A percentile compares a stretch with the other conserved stretches of the same genome.
Conservation (phyloP, 92 coral and sea anemone species). For the Paramuricea clavata region DNA sequence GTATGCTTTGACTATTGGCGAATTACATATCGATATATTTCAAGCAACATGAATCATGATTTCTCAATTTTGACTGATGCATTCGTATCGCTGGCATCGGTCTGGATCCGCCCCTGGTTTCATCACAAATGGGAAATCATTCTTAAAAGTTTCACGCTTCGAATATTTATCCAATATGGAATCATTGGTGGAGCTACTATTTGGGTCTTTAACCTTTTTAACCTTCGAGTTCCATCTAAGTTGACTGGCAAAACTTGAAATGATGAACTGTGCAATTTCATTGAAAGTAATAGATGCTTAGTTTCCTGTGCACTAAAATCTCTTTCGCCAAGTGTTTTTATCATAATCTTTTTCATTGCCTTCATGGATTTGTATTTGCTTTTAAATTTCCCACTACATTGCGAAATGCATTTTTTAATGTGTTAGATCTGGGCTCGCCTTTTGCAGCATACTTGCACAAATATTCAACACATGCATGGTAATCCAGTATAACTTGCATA, state of each 20-base stretch:
- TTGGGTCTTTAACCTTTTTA: neutral
- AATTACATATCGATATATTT: too few species aligned
- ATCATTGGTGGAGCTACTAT: neutral
- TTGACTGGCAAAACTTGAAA: constrained; percentile 49
- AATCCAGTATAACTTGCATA: constrained; percentile 58
- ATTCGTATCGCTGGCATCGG: too few species aligned
- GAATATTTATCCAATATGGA: constrained; percentile 72
- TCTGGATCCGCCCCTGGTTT: too few species aligned
- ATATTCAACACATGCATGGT: constrained; percentile 74
- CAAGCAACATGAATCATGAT: too few species aligned
- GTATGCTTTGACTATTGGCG: too few species aligned
- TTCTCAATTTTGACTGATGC: too few species aligned
- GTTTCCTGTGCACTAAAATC: constrained; percentile 74
- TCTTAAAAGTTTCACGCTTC: constrained; percentile 57
- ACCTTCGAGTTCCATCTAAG: neutral
- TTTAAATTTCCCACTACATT: constrained; percentile 13
- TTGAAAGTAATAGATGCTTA: constrained; percentile 67
- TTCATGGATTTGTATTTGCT: neutral
- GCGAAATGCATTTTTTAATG: constrained; percentile 52
- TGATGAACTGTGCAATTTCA: constrained; percentile 68
- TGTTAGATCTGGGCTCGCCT: constrained; percentile 64
- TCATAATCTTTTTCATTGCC: constrained; percentile 55
- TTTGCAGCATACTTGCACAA: constrained; percentile 75
- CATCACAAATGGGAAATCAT: constrained; percentile 44
- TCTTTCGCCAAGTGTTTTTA: constrained; percentile 75